A percentile compares a stretch with the other conserved stretches of the same genome.
phyloP scores from a whole-genome alignment of 2,797 vertebrate genomes.

The Australoheros facetus region DNA sequence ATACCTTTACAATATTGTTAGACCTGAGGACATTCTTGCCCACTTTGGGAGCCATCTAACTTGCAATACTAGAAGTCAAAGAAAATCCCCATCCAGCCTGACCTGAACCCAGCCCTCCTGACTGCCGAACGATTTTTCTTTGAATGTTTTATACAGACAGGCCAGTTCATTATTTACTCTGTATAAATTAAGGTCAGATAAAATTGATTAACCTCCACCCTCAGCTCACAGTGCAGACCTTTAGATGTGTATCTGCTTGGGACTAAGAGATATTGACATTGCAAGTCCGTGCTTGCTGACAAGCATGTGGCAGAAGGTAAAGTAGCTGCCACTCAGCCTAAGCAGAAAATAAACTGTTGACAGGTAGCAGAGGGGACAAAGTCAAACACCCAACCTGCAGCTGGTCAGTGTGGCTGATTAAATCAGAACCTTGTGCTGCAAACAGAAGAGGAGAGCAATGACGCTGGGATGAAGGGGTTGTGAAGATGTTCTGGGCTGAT shows the following conservation, averaged over 20 bases:
- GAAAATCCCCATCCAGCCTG: conserved; percentile 18
- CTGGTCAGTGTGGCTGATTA: conserved; percentile 43
- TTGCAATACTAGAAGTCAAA: conserved; percentile 30
- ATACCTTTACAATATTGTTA: background rate
- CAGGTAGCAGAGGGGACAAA: conserved; percentile 52
- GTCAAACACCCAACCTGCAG: conserved; percentile 50
- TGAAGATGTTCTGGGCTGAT: background rate
- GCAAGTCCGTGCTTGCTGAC: conserved; percentile 59
- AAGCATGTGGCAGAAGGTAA: conserved; percentile 60
- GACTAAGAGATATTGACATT: conserved; percentile 70
- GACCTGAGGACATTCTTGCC: background rate
- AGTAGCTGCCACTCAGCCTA: conserved; percentile 52
- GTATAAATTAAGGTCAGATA: conserved; percentile 75
- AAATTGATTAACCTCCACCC: conserved; percentile 69
- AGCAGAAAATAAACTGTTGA: conserved; percentile 63
- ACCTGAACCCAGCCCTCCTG: conserved; percentile 2
- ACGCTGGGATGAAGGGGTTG: background rate
- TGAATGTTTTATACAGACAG: conserved; percentile 67
- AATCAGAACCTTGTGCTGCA: conserved; percentile 30
- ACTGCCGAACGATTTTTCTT: conserved; percentile 45
- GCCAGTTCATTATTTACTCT: conserved; percentile 76
- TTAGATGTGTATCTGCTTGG: conserved; percentile 64
- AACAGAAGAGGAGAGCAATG: background rate
- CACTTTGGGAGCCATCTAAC: conserved; percentile 14
- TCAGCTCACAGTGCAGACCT: conserved; percentile 53